Percentiles rank a stretch among this genome's conserved stretches.
phyloP scores from a whole-genome alignment of 2,797 vertebrate species.

The Silurus lanzhouensis region DNA sequence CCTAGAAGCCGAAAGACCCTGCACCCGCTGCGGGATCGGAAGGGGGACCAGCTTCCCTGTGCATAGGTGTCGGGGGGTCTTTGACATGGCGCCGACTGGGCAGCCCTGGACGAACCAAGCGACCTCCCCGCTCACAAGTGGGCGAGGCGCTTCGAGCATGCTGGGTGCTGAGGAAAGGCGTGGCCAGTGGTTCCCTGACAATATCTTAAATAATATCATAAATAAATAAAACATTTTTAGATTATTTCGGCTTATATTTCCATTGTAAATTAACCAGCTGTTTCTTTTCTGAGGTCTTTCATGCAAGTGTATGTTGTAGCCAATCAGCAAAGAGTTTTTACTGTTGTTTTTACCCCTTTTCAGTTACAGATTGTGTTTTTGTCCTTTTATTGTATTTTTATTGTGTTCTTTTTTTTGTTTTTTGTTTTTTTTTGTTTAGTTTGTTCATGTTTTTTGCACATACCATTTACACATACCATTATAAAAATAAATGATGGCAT shows the following conservation, averaged over 20 bases:
- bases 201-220: no score
- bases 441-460: neutral
- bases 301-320: neutral
- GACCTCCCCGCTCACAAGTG: no score
- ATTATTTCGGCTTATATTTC: neutral
- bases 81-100: no score
- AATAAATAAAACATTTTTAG: neutral
- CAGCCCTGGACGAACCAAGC: no score
- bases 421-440: neutral
- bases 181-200: no score
- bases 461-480: neutral
- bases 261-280: neutral
- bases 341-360: neutral
- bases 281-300: neutral
- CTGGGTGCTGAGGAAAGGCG: no score
- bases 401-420: neutral
- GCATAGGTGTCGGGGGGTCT: no score
- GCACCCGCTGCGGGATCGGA: no score
- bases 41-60: no score
- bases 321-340: neutral
- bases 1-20: no score
- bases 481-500: neutral
- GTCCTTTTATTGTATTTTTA: neutral
- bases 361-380: neutral
- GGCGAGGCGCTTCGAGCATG: no score